Conservation (phyloP, 2,797 vertebrate species). For the Peromyscus attwateri region DNA sequence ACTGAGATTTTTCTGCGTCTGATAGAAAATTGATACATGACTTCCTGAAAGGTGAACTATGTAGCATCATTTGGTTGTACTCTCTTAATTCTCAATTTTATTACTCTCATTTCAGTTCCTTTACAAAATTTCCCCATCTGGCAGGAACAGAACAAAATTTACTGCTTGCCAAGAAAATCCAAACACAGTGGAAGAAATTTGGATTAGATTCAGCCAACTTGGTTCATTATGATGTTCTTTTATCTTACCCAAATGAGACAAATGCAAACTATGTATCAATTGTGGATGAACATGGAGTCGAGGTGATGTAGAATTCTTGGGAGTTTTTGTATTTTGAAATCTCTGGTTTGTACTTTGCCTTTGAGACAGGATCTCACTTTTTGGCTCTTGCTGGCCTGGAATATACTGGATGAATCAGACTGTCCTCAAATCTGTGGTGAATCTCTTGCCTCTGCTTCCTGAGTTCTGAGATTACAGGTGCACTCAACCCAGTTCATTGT, state of each 20-base stretch:
- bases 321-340: not conserved
- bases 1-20: not conserved
- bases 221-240: slow-evolving; percentile 94
- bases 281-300: slow-evolving; percentile 90
- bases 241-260: slow-evolving; percentile 95
- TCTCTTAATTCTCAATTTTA: slow-evolving; percentile 29
- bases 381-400: not conserved
- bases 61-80: not conserved
- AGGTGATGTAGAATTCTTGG: slow-evolving; percentile 88
- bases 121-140: slow-evolving; percentile 94
- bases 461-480: not conserved
- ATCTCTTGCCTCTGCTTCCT: not conserved
- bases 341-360: not conserved
- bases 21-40: not conserved
- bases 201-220: slow-evolving; percentile 95
- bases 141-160: slow-evolving; percentile 96
- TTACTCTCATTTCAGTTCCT: slow-evolving; percentile 90
- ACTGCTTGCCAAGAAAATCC: slow-evolving; percentile 93
- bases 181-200: slow-evolving; percentile 93
- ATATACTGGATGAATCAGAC: not conserved
- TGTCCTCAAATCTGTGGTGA: not conserved
- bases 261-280: slow-evolving; percentile 94
- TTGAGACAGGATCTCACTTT: not conserved
- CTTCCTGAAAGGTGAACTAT: not conserved
- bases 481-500: not conserved